These are phyloP conservation scores for Drosophila arizonae DNA, from an alignment of 1,140 invertebrate species.

Conservation along the genomic window DNA sequence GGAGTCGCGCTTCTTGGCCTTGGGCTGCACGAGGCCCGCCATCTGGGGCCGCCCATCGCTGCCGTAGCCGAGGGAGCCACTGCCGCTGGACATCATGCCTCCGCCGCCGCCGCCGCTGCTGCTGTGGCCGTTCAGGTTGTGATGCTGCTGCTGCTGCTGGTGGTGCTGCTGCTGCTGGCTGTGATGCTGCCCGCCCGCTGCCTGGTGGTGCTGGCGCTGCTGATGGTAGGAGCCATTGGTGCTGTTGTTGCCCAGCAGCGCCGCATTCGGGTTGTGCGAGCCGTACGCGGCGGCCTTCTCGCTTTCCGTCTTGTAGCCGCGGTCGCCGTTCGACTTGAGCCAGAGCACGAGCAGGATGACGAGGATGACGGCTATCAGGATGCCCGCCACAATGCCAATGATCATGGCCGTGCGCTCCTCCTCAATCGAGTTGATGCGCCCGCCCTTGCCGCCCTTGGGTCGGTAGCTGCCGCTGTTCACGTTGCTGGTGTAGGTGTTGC, in stretches of 20 bases:
- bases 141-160: conserved; percentile 31
- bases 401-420: conserved; percentile 90
- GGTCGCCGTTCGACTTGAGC: conserved; percentile 91
- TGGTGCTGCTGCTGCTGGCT: conserved; percentile 65
- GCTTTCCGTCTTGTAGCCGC: conserved; percentile 95
- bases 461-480: conserved; percentile 66
- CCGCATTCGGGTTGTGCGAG: conserved; percentile 89
- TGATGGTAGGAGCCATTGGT: conserved; percentile 79
- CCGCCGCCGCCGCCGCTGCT: conserved; percentile 64
- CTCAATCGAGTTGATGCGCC: conserved; percentile 88
- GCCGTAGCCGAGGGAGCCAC: conserved; percentile 68
- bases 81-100: conserved; percentile 74
- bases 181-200: conserved; percentile 72
- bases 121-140: conserved; percentile 55
- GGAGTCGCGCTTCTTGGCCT: conserved; percentile 89
- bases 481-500: conserved; percentile 67
- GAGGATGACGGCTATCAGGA: conserved; percentile 94
- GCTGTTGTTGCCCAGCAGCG: conserved; percentile 86
- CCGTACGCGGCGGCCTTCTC: conserved; percentile 88
- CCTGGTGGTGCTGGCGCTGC: conserved; percentile 83
- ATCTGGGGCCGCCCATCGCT: conserved; percentile 75
- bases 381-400: conserved; percentile 95
- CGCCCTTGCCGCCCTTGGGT: conserved; percentile 83
- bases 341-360: conserved; percentile 95
- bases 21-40: conserved; percentile 84